Evolutionary conservation across 2,888 invertebrate genomes (phyloP), one percentile per base, ranked within the genome.

Genomic region (Cerceris ruficornis): DNA sequence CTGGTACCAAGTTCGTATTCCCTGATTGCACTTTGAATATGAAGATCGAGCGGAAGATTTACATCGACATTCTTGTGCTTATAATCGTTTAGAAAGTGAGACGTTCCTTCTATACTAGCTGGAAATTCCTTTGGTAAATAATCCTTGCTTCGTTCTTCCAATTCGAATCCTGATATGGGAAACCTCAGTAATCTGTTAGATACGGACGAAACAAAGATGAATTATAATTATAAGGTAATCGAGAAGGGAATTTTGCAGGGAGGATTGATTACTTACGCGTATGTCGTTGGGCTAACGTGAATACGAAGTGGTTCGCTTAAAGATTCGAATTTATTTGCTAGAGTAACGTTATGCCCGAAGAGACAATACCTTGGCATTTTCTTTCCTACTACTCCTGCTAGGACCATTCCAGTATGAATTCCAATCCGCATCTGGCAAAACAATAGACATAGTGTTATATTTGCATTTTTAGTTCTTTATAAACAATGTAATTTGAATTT

Each of bases 321-420:
- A 0, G 98, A 98, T 92, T 98, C 98, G 89, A 98, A 98, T 93
- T 98, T 98, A 93, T 98, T 98, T 62, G 98, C 98, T 71, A 98
- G 94, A 1, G 98, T 98, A 14, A 98, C 98, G 91, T 98, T 98
- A 92, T 98, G 98, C 0, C 98, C 98, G 89, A 98, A 98, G 77
- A 98, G 95, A 91, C 98, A 98, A 90, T 98, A 98, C 85, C 98
- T 95, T 39, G 97, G 95, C 97, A 98, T 98, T 87, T 97, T 98
- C 67, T 97, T 96, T 0, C 98, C 98, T 6, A 98, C 98, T 0
- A 98, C 98, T 0, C 98, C 98, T 1, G 98, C 98, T 57, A 98
- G 92, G 0, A 98, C 98, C 0, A 98, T 96, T 0, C 98, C 98
- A 0, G 98, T 98, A 89, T 98, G 98, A 7, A 98, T 94, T 0